Percentiles rank a stretch among this genome's conserved stretches.
These are phyloP conservation scores for Strigamia transsilvanica DNA, from an alignment of 2,888 invertebrate genomes.

Conservation along the genomic window DNA sequence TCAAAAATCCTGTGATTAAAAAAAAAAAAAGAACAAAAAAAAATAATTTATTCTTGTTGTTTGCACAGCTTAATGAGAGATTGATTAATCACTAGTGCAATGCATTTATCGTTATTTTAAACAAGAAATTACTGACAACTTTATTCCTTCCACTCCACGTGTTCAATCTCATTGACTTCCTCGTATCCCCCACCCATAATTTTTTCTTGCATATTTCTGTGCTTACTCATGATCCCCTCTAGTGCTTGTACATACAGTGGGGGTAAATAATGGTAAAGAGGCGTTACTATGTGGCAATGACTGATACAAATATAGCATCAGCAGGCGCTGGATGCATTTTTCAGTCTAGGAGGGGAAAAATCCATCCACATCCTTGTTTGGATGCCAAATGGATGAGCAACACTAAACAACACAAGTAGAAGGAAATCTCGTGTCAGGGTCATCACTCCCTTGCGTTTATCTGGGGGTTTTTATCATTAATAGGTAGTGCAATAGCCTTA, in stretches of 20 bases:
- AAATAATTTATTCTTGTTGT: background rate
- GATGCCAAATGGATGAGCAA: conserved; percentile 36
- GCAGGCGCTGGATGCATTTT: conserved; percentile 29
- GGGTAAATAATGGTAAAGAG: conserved; percentile 33
- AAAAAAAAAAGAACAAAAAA: background rate
- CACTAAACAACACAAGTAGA: conserved; percentile 14
- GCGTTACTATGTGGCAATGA: conserved; percentile 25
- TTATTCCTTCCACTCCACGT: background rate
- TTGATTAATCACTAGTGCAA: conserved; percentile 4
- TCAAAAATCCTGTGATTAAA: background rate
- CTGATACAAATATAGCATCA: conserved; percentile 40
- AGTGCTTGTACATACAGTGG: background rate
- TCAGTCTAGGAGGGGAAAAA: conserved; percentile 2
- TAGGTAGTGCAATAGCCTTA: conserved; percentile 32
- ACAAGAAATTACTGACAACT: background rate
- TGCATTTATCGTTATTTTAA: background rate
- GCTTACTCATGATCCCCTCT: background rate
- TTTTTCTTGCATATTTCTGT: background rate
- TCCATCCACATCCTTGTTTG: conserved; percentile 28
- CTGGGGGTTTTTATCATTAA: conserved; percentile 12
- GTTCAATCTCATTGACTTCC: background rate
- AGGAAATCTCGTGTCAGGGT: conserved; percentile 45
- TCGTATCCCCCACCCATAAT: background rate
- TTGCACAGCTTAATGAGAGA: background rate
- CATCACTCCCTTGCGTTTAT: conserved; percentile 11